Evolutionary conservation across 2,888 invertebrate genomes (phyloP).

Genomic region (Magallana nippona): DNA sequence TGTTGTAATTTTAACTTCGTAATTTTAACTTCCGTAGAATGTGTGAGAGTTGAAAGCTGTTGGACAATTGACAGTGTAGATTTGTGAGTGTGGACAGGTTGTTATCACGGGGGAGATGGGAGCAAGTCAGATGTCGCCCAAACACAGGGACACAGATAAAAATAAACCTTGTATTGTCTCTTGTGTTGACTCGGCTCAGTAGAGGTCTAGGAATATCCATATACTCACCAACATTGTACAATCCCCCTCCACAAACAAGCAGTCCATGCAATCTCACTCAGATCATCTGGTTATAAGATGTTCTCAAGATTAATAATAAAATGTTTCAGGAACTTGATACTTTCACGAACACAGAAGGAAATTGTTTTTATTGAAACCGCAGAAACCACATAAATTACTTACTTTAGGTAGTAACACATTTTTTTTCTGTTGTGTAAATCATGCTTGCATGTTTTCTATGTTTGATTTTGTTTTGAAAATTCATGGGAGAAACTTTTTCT

Average conservation of each 20-base stretch:
- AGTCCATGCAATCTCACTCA: no score
- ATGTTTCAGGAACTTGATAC: neutral
- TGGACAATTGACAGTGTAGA: neutral
- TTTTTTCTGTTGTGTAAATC: no score
- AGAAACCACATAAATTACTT: neutral
- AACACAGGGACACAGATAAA: conserved; percentile 11
- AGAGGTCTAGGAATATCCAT: no score
- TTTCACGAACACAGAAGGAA: neutral
- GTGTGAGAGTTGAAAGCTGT: neutral
- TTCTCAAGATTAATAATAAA: neutral
- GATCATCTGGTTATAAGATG: no score
- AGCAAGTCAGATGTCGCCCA: neutral
- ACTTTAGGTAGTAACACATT: no score
- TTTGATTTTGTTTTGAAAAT: no score
- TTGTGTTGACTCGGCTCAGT: no score
- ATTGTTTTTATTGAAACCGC: neutral
- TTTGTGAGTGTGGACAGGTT: neutral
- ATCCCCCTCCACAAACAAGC: no score
- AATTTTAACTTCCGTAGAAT: neutral
- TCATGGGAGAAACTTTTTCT: neutral
- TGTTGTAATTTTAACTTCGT: no score
- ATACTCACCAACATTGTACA: no score
- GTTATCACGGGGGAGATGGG: conserved; percentile 22
- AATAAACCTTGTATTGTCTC: no score
- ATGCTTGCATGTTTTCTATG: neutral